phyloP scores from a whole-genome alignment of 2,888 invertebrate species.

The Hofmannophila pseudospretella region DNA sequence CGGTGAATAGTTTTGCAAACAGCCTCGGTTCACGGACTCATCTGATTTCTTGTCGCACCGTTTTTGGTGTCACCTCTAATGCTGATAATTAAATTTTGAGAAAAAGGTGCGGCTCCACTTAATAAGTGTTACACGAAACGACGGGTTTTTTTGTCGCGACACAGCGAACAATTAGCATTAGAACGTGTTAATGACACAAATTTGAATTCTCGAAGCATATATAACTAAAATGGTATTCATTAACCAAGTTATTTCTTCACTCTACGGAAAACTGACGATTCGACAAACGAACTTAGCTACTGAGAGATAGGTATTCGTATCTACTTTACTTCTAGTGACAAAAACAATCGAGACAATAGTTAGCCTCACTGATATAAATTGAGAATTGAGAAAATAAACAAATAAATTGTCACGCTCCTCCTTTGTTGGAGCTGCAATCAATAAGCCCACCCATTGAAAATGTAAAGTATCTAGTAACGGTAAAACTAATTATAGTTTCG shows the following conservation, averaged over 20 bases:
- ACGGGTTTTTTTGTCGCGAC: conserved; percentile 51
- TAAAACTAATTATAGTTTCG: conserved; percentile 67
- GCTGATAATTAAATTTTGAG: conserved; percentile 72
- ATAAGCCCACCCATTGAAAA: conserved; percentile 52
- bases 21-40: conserved; percentile 27
- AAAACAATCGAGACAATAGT: neutral
- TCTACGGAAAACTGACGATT: neutral
- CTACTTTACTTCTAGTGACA: no score
- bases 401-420: conserved; percentile 45
- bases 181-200: conserved; percentile 66
- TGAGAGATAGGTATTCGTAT: no score
- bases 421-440: conserved; percentile 32
- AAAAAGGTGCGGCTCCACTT: conserved; percentile 53
- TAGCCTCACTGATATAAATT: conserved; percentile 9
- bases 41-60: conserved; percentile 43
- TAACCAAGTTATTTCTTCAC: conserved; percentile 20
- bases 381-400: conserved; percentile 41
- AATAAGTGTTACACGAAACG: conserved; percentile 69
- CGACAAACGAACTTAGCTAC: neutral
- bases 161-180: conserved; percentile 60
- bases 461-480: conserved; percentile 59
- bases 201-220: conserved; percentile 50
- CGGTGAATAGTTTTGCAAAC: conserved; percentile 60
- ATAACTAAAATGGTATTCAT: conserved; percentile 32
- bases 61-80: conserved; percentile 64